Conservation (phyloP, 2,797 vertebrate species). For the Monodelphis domestica region DNA sequence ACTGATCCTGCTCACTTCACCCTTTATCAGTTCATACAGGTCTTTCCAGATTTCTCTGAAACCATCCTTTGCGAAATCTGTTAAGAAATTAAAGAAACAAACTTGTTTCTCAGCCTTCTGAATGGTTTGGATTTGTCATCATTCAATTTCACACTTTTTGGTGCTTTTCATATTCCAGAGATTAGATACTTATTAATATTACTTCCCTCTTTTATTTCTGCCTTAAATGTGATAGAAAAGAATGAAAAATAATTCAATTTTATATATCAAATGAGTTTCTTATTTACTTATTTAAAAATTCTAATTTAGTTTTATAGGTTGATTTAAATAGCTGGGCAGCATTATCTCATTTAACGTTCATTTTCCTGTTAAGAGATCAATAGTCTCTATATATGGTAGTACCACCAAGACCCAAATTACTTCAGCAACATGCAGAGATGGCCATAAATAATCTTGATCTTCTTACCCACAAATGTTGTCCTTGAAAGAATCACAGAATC, state of each 20-base stretch:
- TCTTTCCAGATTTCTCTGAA: background rate
- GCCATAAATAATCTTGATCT: background rate
- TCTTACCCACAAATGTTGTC: background rate
- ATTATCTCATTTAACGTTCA: background rate
- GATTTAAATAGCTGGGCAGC: background rate
- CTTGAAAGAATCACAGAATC: too few species aligned
- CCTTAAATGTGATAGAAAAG: background rate
- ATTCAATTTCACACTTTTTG: background rate
- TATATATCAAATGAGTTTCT: conserved; percentile 15
- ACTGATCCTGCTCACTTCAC: background rate
- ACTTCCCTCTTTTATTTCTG: background rate
- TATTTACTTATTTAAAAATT: background rate
- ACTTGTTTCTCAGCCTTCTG: background rate
- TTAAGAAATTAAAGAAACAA: conserved; percentile 37
- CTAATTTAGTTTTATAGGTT: background rate
- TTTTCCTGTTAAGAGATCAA: background rate
- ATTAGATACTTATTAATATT: background rate
- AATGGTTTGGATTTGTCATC: conserved; percentile 34
- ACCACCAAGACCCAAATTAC: background rate
- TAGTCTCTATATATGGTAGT: background rate
- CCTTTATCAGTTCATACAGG: background rate
- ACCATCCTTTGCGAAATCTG: background rate
- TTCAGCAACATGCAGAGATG: background rate
- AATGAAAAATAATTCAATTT: conserved; percentile 41
- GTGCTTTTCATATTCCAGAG: conserved; percentile 22